phyloP scores from a whole-genome alignment of 2,113 vertebrate genomes.

The Otus sunia region DNA sequence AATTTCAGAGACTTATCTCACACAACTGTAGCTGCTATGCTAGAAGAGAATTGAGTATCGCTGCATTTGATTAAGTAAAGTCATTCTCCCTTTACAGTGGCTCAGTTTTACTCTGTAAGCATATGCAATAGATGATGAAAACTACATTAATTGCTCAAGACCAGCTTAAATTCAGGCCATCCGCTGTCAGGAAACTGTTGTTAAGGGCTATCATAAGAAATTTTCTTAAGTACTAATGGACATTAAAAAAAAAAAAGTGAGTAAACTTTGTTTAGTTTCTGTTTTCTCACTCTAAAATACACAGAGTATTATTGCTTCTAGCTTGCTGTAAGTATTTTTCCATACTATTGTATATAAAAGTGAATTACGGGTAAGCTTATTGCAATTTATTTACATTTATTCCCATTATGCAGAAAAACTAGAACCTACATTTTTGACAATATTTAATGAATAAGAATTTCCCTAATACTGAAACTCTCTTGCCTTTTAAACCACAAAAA shows the following conservation, averaged over 20 bases:
- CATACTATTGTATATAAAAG: background rate
- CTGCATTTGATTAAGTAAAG: background rate
- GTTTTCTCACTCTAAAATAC: background rate
- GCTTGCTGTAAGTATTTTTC: background rate
- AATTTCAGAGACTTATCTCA: background rate
- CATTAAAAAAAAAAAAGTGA: background rate
- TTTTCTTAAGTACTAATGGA: background rate
- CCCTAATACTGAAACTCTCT: background rate
- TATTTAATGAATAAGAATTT: background rate
- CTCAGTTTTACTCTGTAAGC: background rate
- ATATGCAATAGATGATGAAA: background rate
- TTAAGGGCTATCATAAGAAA: background rate
- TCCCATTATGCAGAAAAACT: background rate
- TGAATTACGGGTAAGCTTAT: background rate
- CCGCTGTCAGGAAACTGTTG: background rate
- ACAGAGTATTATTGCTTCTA: background rate
- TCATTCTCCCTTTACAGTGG: background rate
- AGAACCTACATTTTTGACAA: background rate
- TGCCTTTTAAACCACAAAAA: background rate
- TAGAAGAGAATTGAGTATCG: background rate
- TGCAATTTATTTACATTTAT: background rate
- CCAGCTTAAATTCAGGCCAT: background rate
- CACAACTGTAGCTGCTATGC: background rate
- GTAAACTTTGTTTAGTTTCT: background rate
- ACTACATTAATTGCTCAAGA: background rate